Conservation (phyloP, 2,888 invertebrate genomes). For the Drosophila robusta region DNA sequence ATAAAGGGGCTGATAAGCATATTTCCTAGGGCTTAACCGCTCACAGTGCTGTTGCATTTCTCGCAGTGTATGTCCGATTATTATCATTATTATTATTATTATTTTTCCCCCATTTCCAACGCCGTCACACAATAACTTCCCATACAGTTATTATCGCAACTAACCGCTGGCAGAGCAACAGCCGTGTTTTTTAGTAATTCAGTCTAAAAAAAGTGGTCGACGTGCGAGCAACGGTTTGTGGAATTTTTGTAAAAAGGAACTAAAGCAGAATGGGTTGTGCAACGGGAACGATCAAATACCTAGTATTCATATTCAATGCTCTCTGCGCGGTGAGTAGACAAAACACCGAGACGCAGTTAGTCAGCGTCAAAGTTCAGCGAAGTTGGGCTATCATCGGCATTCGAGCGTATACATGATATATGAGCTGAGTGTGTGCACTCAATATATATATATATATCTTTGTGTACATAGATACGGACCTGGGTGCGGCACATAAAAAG, state of each 20-base stretch:
- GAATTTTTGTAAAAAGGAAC: not conserved
- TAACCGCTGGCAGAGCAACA: constrained; percentile 28
- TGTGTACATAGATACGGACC: constrained; percentile 7
- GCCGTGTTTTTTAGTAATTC: constrained; percentile 43
- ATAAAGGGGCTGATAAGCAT: constrained; percentile 29
- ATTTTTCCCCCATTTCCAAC: constrained; percentile 9
- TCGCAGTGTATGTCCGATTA: constrained; percentile 40
- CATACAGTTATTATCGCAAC: constrained; percentile 54
- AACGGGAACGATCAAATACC: constrained; percentile 67
- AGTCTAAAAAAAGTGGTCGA: constrained; percentile 52
- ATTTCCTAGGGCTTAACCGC: not conserved
- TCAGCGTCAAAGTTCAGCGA: constrained; percentile 30
- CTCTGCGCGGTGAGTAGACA: constrained; percentile 72
- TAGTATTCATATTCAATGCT: constrained; percentile 69
- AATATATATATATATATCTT: not conserved
- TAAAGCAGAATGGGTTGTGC: constrained; percentile 69
- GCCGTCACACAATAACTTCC: constrained; percentile 39
- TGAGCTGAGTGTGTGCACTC: constrained; percentile 6
- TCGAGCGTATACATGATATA: constrained; percentile 25
- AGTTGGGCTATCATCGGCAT: constrained; percentile 33
- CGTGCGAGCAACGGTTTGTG: constrained; percentile 29
- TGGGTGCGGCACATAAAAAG: constrained; percentile 29
- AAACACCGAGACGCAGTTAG: constrained; percentile 19
- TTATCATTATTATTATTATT: constrained; percentile 51
- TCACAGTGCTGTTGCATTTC: constrained; percentile 13